Evolutionary conservation across 2,113 vertebrate genomes (phyloP).

Genomic region (Atrichornis clamosus): DNA sequence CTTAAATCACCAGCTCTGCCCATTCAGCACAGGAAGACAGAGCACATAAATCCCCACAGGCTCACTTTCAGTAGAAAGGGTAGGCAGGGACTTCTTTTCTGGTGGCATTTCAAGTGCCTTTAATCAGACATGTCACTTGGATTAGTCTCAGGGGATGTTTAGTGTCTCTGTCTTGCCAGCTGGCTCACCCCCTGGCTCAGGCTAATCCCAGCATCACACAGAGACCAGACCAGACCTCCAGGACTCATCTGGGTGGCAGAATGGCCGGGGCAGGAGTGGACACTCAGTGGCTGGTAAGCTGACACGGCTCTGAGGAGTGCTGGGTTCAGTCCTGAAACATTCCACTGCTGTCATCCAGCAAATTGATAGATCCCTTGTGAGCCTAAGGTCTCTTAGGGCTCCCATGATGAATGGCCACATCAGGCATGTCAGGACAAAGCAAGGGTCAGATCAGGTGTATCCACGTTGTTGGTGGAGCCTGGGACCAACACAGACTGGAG

Average conservation of each 20-base stretch:
- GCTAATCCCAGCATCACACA: not conserved
- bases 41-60: not conserved
- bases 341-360: not conserved
- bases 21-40: not conserved
- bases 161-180: not conserved
- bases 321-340: not conserved
- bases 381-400: not conserved
- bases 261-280: not conserved
- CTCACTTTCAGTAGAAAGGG: not conserved
- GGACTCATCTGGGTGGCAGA: not conserved
- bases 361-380: accelerated
- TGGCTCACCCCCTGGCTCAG: not conserved
- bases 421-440: not conserved
- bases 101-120: not conserved
- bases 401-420: not conserved
- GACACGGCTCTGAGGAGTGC: accelerated
- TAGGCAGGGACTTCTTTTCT: not conserved
- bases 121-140: not conserved
- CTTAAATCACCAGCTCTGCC: not conserved
- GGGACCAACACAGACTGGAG: not conserved
- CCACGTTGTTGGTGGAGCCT: not conserved
- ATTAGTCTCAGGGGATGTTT: not conserved
- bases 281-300: not conserved
- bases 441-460: not conserved
- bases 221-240: not conserved